Evolutionary conservation across 2,113 vertebrate species (phyloP).

Genomic region (Ammospiza nelsoni): DNA sequence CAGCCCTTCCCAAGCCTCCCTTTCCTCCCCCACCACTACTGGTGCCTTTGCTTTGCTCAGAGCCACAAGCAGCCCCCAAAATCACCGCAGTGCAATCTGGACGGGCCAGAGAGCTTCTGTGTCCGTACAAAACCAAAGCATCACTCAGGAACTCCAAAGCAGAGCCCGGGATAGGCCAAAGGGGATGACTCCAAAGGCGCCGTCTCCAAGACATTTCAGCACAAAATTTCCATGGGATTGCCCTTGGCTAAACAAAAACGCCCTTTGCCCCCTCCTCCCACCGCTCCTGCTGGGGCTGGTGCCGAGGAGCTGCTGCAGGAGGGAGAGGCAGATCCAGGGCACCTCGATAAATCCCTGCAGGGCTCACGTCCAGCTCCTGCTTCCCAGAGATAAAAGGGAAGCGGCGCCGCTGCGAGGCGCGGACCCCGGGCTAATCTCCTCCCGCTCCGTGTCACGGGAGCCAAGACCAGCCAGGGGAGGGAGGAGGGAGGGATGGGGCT

Average conservation of each 20-base stretch:
- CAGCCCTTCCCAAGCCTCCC: not conserved
- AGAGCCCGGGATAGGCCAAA: not conserved
- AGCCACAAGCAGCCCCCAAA: accelerated
- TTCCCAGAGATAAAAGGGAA: constrained; percentile 78
- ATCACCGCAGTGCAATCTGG: not conserved
- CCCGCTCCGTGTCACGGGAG: not conserved
- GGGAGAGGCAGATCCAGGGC: constrained; percentile 38
- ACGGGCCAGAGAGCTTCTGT: too few relatives aligned
- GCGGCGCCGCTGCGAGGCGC: constrained; percentile 38
- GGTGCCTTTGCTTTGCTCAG: not conserved
- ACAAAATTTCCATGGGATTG: not conserved
- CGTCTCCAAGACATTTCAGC: not conserved
- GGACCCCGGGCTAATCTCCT: constrained; percentile 72
- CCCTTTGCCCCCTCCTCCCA: not conserved
- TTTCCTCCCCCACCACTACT: not conserved
- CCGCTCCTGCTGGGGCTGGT: not conserved
- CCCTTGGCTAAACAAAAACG: not conserved
- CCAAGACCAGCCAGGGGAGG: not conserved
- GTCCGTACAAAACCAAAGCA: not conserved
- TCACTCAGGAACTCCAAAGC: not conserved
- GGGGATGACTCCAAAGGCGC: not conserved
- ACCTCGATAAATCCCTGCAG: constrained; percentile 68
- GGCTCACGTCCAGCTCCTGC: constrained; percentile 75
- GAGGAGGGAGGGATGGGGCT: not conserved
- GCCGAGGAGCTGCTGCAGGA: not conserved